Evolutionary conservation across 2,113 vertebrate genomes (phyloP).

Genomic region (Madoqua kirkii): DNA sequence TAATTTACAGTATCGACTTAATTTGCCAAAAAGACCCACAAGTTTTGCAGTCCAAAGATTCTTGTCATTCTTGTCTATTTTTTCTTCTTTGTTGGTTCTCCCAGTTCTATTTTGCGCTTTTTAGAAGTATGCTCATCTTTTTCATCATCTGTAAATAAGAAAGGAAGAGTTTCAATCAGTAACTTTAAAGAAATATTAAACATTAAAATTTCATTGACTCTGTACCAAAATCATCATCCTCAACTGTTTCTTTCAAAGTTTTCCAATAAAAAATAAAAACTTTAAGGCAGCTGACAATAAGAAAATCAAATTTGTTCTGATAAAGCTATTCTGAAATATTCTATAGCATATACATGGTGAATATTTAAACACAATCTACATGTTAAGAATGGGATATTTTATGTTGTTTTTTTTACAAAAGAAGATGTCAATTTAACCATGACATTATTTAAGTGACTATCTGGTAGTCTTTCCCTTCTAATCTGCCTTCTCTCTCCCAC

Average conservation of each 20-base stretch:
- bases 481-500: background rate
- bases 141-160: constrained; percentile 87
- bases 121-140: constrained; percentile 83
- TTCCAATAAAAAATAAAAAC: background rate
- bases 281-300: constrained; percentile 21
- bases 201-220: constrained; percentile 20
- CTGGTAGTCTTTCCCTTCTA: background rate
- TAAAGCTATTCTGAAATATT: background rate
- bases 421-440: background rate
- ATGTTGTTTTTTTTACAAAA: background rate
- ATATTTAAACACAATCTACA: background rate
- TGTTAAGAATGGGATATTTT: background rate
- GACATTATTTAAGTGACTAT: background rate
- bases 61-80: constrained; percentile 60
- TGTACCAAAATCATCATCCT: background rate
- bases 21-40: constrained; percentile 4
- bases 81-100: constrained; percentile 91
- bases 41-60: constrained; percentile 16
- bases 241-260: background rate
- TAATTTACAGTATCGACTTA: constrained; percentile 60
- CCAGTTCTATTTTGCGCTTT: constrained; percentile 88
- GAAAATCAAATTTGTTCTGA: background rate
- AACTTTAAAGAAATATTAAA: background rate
- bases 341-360: background rate
- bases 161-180: constrained; percentile 68